Conservation (phyloP, 2,113 vertebrate species). For the Psilopogon haemacephalus region DNA sequence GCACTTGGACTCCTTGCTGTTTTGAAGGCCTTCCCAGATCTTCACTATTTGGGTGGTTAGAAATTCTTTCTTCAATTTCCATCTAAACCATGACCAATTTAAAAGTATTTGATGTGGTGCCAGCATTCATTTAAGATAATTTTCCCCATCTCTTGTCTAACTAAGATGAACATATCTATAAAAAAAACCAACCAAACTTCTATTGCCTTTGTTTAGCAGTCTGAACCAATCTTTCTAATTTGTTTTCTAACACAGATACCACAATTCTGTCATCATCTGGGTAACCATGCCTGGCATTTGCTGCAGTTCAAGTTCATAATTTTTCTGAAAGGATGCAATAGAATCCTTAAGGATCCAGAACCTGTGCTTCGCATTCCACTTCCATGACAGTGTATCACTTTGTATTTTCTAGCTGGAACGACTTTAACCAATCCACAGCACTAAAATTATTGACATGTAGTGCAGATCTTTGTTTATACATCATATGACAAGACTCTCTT, state of each 20-base stretch:
- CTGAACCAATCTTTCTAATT: not conserved
- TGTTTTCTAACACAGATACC: not conserved
- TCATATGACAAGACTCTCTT: not conserved
- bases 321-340: not conserved
- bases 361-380: not conserved
- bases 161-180: not conserved
- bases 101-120: conserved; percentile 8
- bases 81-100: not conserved
- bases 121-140: not conserved
- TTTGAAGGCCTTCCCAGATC: conserved; percentile 10
- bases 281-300: not conserved
- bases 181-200: not conserved
- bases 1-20: not conserved
- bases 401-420: not conserved
- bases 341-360: not conserved
- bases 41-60: not conserved
- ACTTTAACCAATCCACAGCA: not conserved
- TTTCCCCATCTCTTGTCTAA: not conserved
- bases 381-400: not conserved
- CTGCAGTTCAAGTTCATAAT: not conserved
- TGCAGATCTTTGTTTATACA: not conserved
- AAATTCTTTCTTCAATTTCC: not conserved
- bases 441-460: not conserved
- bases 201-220: not conserved
- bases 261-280: not conserved